Evolutionary conservation across 2,888 invertebrate genomes (phyloP), one percentile per base, ranked within the genome.

Genomic region (Agrochola macilenta): DNA sequence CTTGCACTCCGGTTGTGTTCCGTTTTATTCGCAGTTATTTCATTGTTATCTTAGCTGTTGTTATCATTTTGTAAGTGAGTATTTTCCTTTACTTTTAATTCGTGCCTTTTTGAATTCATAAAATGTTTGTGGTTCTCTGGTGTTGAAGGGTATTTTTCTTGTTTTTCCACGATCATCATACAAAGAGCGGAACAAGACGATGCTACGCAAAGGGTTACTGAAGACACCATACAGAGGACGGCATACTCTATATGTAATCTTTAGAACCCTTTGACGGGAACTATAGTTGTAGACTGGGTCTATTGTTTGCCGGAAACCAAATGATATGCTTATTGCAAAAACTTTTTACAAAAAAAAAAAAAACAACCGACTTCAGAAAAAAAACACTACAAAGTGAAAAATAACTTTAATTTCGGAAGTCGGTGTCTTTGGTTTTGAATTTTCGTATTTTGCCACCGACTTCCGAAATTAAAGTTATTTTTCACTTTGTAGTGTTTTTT

Each of bases 11-110:
- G 57, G 43, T 64, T 52, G 20, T n/a, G 39, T 64, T 39, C 14
- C 39, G 30, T 64, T 80, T 49, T 30, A n/a, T 11, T 57, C 14
- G 46, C 63, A 54, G 14, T 49, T 23, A 26, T 63, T 54, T 63
- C 43, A n/a, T 46, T 77, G 35, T 64, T 30, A 23, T 26, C 17
- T 43, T 30, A 23, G 35, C 60, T 2, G 20, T 0, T 46, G 11
- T 60, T 39, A n/a, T 43, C 52, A 20, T 79, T 43, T 43, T 11
- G 43, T 49, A 17, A 49, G 7, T 11, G 2, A 30, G 8, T 63
- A 54, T 35, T 12, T 30, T 17, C 14, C 9, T 70, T 80, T 60
- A n/a, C 1, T n/a, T 69, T 69, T 14, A n/a, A 17, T 43, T 52
- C 7, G 12, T 23, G 17, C 2, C 60, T 46, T 43, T 43, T 35